phyloP scores from a whole-genome alignment of 37 sponge, comb jelly and placozoan genomes.

The Axinella damicornis region DNA sequence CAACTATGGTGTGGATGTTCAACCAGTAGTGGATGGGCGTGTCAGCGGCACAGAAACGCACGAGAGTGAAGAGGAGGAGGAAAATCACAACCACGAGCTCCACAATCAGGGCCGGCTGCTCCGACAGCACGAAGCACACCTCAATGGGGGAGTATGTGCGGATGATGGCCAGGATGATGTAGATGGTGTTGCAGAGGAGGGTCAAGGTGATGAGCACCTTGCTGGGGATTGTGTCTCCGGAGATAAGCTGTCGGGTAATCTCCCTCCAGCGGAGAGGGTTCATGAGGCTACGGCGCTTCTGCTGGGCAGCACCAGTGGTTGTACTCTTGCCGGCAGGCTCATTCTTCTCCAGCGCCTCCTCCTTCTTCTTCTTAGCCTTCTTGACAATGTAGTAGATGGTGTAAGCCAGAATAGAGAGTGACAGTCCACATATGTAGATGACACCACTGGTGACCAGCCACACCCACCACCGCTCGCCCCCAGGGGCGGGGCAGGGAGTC shows the following conservation, averaged over 20 bases:
- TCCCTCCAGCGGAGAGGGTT: no score
- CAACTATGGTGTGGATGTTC: slow-evolving; percentile 52
- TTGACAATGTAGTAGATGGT: neutral
- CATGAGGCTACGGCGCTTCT: neutral
- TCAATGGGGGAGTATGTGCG: slow-evolving; percentile 26
- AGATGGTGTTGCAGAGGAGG: slow-evolving; percentile 31
- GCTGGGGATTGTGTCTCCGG: slow-evolving; percentile 39
- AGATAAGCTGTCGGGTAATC: slow-evolving; percentile 3
- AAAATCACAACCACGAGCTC: slow-evolving; percentile 34
- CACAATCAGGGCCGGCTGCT: slow-evolving; percentile 3
- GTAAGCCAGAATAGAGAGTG: neutral
- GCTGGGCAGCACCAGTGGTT: neutral
- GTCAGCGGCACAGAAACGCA: slow-evolving; percentile 44
- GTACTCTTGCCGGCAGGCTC: neutral
- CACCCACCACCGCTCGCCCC: slow-evolving; percentile 16
- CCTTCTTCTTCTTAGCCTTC: neutral
- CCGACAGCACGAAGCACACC: neutral
- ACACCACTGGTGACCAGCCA: neutral
- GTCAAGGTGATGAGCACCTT: slow-evolving; percentile 10
- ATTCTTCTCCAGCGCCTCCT: neutral
- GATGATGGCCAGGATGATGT: slow-evolving; percentile 1
- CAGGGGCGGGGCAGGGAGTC: no score
- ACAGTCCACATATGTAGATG: slow-evolving; percentile 4
- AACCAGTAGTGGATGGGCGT: slow-evolving; percentile 62
- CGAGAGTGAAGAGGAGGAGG: slow-evolving; percentile 39